Base-by-base conservation (phyloP, 2,113 vertebrate genomes). In the Salvelinus alpinus region DNA sequence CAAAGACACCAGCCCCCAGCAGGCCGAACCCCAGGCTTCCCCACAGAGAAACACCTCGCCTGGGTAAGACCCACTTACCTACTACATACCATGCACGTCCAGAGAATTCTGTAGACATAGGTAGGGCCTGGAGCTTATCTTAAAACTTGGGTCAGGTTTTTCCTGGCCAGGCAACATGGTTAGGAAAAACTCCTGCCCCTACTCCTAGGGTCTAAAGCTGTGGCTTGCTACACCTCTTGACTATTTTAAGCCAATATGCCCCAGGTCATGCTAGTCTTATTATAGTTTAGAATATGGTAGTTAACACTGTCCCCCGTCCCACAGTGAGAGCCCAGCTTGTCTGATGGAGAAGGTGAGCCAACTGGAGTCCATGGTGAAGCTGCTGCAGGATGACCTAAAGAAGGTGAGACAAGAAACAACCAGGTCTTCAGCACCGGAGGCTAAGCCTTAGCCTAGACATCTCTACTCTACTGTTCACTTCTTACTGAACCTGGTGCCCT, bases 281-380 rank as follows among this genome's bases (percentile, higher is more conserved):
- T 16, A 2, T 51, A 51, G 11, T 3, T 16, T 51, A 16, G 14
- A 51, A 51, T 51, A 16, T 13, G 48, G 48, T 16, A 13, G 48
- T 16, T 54, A 54, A 54, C 51, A 54, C 3, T 18, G 51, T 54
- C 16, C 5, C 44, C 34, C 4, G 5, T 25, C 29, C 29, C 27
- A 90, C 91, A 97, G 96, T 85, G 96, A 96, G 74, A 94, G 91
- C 77, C 96, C 96, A 54, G 94, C 95, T 70, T 92, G 93, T 77
- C 93, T 98, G 5, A 92, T 96, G 88, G 95, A 95, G 57, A 97
- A 98, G 87, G 95, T 98, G 85, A 95, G 93, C 89, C 96, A 97
- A 70, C 85, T 98, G 85, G 97, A 98, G 89, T 93, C 94, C n/a
- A 95, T 98, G 95, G 94, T 98, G 84, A 96, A 96, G 87, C 90